Evolutionary conservation across 2,797 vertebrate genomes (phyloP), one percentile per base, ranked within the genome.

Genomic region (Erethizon dorsatum): DNA sequence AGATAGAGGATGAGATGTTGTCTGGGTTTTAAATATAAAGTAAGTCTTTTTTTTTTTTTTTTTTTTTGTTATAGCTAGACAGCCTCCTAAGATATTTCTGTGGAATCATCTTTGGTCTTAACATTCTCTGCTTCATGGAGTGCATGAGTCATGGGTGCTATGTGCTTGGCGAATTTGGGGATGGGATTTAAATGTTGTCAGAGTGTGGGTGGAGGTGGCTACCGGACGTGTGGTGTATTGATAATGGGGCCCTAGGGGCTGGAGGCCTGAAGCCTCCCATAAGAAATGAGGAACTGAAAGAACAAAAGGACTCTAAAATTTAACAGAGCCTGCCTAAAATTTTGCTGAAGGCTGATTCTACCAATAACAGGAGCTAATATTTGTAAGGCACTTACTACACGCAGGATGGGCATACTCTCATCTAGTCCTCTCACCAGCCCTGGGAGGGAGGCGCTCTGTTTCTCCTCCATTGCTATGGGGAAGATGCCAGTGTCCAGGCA

Each of bases 11-110:
- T 73, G 47, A 90, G 61, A 83, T 65, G 41, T 37, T 45, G 77
- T 79, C 45, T 80, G 63, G 83, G 33, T 75, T 73, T 91, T 91
- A 71, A 89, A 91, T 73, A 56, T n/a, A 93, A 65, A 47, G 22
- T 37, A 78, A 57, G 4, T 45, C 14, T 56, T 57, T 57, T 57
- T 65, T n/a, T 24, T 78, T 80, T 45, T 89, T 41, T 13, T 65
- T 57, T 15, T 31, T 41, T 13, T 65, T 57, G 11, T 31, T 8
- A 52, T 13, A 50, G 71, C 41, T 90, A 79, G 82, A 56, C 61
- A 83, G 17, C n/a, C 28, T 77, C 73, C 75, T 85, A 83, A 54
- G 54, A 87, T 65, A 73, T 63, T 95, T 82, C 80, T 57, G 33
- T 96, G 28, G 28, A 84, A 31, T 11, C 7, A 31, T 17, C 56